phyloP scores from a whole-genome alignment of 2,113 vertebrate species.

The Gallinago jamesoni region DNA sequence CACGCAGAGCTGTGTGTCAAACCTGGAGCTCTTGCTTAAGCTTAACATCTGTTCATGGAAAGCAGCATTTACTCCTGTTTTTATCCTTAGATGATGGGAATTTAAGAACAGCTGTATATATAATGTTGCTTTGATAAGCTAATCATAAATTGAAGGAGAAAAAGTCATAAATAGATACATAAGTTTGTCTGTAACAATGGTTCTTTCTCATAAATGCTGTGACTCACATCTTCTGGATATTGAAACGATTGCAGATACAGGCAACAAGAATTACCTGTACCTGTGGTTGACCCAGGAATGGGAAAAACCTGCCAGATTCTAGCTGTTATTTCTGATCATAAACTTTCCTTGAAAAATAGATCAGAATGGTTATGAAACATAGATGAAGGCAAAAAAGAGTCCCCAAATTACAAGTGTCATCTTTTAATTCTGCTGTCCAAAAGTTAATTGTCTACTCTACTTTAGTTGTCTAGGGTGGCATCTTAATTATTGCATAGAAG shows the following conservation, averaged over 20 bases:
- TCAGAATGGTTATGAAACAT: not conserved
- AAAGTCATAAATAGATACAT: not conserved
- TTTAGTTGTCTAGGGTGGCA: not conserved
- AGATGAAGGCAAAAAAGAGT: not conserved
- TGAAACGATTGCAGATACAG: not conserved
- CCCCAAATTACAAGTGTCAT: not conserved
- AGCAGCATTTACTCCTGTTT: not conserved
- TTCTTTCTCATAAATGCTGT: not conserved
- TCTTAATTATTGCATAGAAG: not conserved
- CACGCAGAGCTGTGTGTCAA: not conserved
- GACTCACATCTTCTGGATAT: not conserved
- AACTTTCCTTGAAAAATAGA: not conserved
- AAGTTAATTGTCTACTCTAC: not conserved
- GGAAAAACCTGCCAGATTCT: not conserved
- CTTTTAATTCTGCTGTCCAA: not conserved
- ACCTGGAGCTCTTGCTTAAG: not conserved
- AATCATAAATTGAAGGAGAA: not conserved
- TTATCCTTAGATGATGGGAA: not conserved
- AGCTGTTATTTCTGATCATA: not conserved
- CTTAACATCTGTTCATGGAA: not conserved
- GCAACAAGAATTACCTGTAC: not conserved
- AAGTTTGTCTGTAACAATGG: not conserved
- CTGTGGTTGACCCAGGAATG: not conserved
- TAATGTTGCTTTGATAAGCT: not conserved
- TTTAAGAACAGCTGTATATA: not conserved